phyloP scores from a whole-genome alignment of 2,888 invertebrate species.

The Agriotes lineatus region DNA sequence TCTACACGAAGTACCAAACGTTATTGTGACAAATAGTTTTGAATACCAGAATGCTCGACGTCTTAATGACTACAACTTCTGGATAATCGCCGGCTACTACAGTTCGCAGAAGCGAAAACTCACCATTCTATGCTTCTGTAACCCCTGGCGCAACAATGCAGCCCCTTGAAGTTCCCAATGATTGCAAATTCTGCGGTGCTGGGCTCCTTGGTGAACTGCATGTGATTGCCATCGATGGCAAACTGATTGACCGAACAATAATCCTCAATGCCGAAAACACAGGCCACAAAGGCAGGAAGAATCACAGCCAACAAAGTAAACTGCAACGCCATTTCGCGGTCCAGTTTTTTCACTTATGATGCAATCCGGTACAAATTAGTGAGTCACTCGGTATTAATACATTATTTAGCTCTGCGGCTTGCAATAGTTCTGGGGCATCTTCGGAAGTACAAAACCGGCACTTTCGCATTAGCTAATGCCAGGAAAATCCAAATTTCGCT shows the following conservation, averaged over 20 bases:
- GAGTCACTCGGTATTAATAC: slow-evolving; percentile 19
- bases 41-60: no score
- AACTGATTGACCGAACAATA: slow-evolving; percentile 75
- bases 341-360: slow-evolving; percentile 9
- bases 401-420: background rate
- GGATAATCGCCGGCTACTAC: no score
- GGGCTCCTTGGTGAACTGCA: slow-evolving; percentile 82
- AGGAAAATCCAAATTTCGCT: no score
- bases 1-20: no score
- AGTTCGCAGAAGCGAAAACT: no score
- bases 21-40: no score
- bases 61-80: no score
- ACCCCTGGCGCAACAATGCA: slow-evolving; percentile 83
- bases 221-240: slow-evolving; percentile 70
- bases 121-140: slow-evolving; percentile 86
- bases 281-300: background rate
- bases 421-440: background rate
- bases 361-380: slow-evolving; percentile 1
- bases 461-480: no score
- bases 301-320: slow-evolving; percentile 7
- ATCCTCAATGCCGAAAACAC: slow-evolving; percentile 64
- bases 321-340: slow-evolving; percentile 19
- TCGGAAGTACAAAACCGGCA: background rate
- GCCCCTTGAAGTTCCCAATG: slow-evolving; percentile 78
- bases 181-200: slow-evolving; percentile 77